Conservation (phyloP, 2,113 vertebrate genomes). For the Pagrus major region DNA sequence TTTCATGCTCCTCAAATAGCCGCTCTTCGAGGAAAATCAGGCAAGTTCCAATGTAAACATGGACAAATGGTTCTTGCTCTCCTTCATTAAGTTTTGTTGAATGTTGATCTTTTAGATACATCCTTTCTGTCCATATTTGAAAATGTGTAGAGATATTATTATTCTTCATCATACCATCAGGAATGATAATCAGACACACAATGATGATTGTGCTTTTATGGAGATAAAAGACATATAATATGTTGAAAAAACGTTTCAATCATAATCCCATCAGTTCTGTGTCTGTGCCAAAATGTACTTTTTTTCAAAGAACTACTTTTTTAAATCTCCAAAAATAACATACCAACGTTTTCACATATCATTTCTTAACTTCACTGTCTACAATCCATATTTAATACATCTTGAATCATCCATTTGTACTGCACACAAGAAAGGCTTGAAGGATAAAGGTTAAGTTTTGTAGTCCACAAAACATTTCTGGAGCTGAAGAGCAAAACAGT, state of each 20-base stretch:
- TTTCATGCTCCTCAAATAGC: slow-evolving; percentile 28
- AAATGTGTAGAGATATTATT: not conserved
- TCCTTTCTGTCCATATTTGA: not conserved
- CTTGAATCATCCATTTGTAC: not conserved
- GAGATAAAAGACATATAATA: not conserved
- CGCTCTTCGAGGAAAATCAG: slow-evolving; percentile 13
- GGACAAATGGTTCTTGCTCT: slow-evolving; percentile 1
- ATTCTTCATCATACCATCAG: not conserved
- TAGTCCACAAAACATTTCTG: no score
- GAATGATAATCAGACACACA: not conserved
- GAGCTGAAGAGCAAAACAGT: no score
- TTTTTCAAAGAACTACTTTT: no score
- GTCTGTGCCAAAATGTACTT: no score
- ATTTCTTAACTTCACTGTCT: no score
- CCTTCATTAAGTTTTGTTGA: not conserved
- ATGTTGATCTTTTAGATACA: slow-evolving; percentile 22
- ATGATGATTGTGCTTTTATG: not conserved
- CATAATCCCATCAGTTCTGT: no score
- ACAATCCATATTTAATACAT: not conserved
- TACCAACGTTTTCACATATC: no score
- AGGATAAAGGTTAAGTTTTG: no score
- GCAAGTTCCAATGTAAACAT: slow-evolving; percentile 5
- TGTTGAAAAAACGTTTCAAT: no score
- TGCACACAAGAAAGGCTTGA: not conserved
- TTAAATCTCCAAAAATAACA: no score